phyloP scores from a whole-genome alignment of 2,888 invertebrate genomes.

The Dryococelus australis region DNA sequence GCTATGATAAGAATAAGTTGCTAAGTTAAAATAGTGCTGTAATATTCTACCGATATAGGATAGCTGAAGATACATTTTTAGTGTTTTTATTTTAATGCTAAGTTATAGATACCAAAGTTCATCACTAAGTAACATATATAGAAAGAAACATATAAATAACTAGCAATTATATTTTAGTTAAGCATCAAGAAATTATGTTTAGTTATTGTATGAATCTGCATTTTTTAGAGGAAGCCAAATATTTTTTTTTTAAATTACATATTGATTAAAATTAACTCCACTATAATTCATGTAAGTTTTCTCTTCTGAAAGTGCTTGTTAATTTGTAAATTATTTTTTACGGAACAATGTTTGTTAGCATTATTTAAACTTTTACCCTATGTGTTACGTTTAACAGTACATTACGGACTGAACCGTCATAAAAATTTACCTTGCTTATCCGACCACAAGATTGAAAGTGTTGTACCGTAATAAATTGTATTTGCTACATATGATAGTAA shows the following conservation, averaged over 20 bases:
- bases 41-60: neutral
- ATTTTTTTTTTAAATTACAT: no score
- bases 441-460: constrained; percentile 32
- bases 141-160: neutral
- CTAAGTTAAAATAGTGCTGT: neutral
- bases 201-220: neutral
- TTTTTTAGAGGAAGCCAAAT: neutral
- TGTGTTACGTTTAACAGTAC: neutral
- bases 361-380: neutral
- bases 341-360: neutral
- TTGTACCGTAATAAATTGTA: constrained; percentile 32
- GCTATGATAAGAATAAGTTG: neutral
- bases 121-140: neutral
- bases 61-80: neutral
- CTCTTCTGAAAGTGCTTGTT: neutral
- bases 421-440: constrained; percentile 21
- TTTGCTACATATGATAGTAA: constrained; percentile 59
- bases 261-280: neutral
- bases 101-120: neutral
- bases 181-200: neutral
- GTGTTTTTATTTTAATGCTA: neutral
- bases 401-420: neutral
- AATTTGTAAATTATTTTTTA: neutral
- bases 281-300: neutral
- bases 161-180: neutral